phyloP scores from a whole-genome alignment of 2,888 invertebrate genomes.

The Margaritifera margaritifera region DNA sequence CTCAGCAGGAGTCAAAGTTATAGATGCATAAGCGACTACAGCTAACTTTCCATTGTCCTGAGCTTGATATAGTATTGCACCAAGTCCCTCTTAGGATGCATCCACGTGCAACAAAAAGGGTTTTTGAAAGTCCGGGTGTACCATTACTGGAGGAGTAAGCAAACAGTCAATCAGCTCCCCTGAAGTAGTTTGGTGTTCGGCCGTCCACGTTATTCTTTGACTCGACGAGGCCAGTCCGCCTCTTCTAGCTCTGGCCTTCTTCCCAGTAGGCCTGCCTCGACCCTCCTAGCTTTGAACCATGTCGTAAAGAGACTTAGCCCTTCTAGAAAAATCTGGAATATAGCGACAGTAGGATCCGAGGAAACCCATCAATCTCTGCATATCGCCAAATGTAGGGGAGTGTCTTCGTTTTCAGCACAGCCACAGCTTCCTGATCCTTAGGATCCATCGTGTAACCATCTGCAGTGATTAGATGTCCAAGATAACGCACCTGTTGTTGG shows the following conservation, averaged over 20 bases:
- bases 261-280: not conserved
- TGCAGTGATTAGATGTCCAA: constrained; percentile 32
- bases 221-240: constrained; percentile 5
- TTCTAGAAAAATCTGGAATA: constrained; percentile 19
- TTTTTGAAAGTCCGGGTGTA: constrained; percentile 16
- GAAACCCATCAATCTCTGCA: constrained; percentile 24
- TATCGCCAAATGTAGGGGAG: constrained; percentile 21
- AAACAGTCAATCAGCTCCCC: constrained; percentile 10
- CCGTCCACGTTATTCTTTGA: constrained; percentile 8
- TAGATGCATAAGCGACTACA: constrained; percentile 12
- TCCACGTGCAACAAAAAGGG: constrained; percentile 21
- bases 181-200: constrained; percentile 9
- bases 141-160: constrained; percentile 8
- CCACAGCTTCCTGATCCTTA: constrained; percentile 19
- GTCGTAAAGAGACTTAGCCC: constrained; percentile 16
- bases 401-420: constrained; percentile 11
- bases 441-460: constrained; percentile 25
- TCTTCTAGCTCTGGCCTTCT: not conserved
- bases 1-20: constrained; percentile 8
- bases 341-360: constrained; percentile 26
- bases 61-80: constrained; percentile 7
- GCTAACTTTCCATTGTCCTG: constrained; percentile 3
- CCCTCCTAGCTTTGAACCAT: constrained; percentile 3
- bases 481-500: constrained; percentile 18
- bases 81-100: too few relatives aligned